These are phyloP conservation scores for Pelodytes ibericus DNA, from an alignment of 2,797 vertebrate genomes.

Conservation along the genomic window DNA sequence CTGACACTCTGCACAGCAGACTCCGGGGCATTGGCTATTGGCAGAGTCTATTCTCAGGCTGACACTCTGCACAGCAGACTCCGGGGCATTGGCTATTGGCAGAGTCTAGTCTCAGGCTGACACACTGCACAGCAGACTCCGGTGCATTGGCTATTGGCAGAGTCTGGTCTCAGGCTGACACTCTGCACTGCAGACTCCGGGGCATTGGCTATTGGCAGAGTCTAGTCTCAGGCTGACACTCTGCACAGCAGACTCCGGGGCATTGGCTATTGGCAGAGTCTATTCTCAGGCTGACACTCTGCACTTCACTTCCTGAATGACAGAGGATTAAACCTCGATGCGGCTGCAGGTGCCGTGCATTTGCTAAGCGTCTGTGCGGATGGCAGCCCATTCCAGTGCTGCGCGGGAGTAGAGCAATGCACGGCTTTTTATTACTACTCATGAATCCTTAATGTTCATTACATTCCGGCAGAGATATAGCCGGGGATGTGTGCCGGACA, in stretches of 20 bases:
- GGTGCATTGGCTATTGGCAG: no score
- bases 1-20: no score
- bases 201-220: no score
- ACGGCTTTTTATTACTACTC: constrained; percentile 15
- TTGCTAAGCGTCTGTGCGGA: neutral
- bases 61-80: no score
- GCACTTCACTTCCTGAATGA: constrained; percentile 20
- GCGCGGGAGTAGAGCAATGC: neutral
- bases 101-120: no score
- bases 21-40: no score
- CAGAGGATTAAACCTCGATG: constrained; percentile 28
- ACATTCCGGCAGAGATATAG: constrained; percentile 15
- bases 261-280: neutral
- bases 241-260: constrained; percentile 9
- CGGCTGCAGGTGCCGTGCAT: constrained; percentile 5
- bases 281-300: neutral
- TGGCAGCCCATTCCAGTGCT: constrained; percentile 1
- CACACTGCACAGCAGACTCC: no score
- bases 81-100: no score
- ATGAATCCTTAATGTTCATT: constrained; percentile 20
- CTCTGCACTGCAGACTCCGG: no score
- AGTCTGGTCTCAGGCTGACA: no score
- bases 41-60: no score
- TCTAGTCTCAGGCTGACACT: neutral
- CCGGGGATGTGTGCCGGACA: neutral